Conservation (phyloP, 1,140 invertebrate species). For the Paracyclopina nana region DNA sequence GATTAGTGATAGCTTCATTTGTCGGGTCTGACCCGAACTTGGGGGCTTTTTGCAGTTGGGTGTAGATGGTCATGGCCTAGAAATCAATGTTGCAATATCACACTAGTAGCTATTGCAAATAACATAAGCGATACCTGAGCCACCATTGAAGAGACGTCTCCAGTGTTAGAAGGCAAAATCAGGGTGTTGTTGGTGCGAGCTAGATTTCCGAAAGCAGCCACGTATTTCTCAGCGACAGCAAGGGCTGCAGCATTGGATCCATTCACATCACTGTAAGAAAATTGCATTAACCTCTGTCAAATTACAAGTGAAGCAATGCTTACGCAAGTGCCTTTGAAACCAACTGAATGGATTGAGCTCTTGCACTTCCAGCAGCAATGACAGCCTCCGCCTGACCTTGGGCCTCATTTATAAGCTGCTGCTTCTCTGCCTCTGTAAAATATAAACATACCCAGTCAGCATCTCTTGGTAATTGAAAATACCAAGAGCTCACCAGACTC, state of each 20-base stretch:
- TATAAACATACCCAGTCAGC: too few species aligned
- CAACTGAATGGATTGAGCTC: conserved; percentile 50
- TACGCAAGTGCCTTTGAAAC: conserved; percentile 50
- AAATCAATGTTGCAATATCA: conserved; percentile 19
- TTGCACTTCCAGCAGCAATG: conserved; percentile 57
- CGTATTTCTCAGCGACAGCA: conserved; percentile 85
- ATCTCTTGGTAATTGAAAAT: too few species aligned
- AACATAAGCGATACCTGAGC: conserved; percentile 42
- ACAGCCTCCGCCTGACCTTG: conserved; percentile 69
- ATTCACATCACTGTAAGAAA: conserved; percentile 29
- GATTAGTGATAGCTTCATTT: background rate
- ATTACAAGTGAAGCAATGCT: conserved; percentile 35
- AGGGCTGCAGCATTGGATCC: conserved; percentile 72
- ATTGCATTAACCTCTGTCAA: background rate
- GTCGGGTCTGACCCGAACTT: background rate
- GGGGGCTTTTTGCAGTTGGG: background rate
- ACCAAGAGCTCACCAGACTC: conserved; percentile 46
- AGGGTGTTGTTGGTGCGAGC: conserved; percentile 85
- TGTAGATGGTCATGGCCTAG: conserved; percentile 19
- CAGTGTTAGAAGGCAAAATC: conserved; percentile 71
- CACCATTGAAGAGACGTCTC: conserved; percentile 62
- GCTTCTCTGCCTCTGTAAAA: conserved; percentile 50
- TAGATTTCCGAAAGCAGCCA: conserved; percentile 72
- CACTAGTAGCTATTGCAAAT: conserved; percentile 14
- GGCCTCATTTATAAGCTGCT: conserved; percentile 70